These are phyloP conservation scores for Melanotaenia maccullochi DNA, from an alignment of 2,797 vertebrate genomes.

Conservation along the genomic window DNA sequence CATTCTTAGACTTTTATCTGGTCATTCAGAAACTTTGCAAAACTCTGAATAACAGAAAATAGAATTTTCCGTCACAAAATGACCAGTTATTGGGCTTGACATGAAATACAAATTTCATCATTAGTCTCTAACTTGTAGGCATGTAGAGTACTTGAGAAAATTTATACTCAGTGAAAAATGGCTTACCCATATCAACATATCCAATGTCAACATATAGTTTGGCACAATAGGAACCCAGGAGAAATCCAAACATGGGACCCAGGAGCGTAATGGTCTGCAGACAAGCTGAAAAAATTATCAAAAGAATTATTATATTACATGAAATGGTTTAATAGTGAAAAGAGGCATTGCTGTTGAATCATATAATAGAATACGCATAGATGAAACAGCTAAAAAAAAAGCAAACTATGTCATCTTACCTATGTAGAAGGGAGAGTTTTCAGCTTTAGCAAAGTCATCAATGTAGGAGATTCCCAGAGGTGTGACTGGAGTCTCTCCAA, in stretches of 20 bases:
- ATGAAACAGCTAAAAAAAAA: not conserved
- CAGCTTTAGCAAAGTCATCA: conserved; percentile 91
- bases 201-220: conserved; percentile 84
- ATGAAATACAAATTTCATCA: not conserved
- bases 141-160: too few species aligned
- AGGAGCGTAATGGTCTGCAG: conserved; percentile 84
- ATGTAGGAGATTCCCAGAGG: conserved; percentile 95
- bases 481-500: conserved; percentile 94
- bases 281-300: conserved; percentile 74
- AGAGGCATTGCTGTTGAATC: not conserved
- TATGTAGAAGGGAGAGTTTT: conserved; percentile 94
- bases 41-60: too few species aligned
- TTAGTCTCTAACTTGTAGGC: too few species aligned
- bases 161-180: not conserved
- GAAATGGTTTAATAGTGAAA: not conserved
- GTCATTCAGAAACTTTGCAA: too few species aligned
- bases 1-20: too few species aligned
- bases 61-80: too few species aligned
- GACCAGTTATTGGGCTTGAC: too few species aligned
- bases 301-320: not conserved
- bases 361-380: not conserved
- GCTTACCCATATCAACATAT: conserved; percentile 79
- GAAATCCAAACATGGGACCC: conserved; percentile 84
- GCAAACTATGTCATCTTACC: conserved; percentile 75
- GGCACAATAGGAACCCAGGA: conserved; percentile 83